Evolutionary conservation across 1,140 invertebrate species (phyloP).

Genomic region (Drosophila parvula): DNA sequence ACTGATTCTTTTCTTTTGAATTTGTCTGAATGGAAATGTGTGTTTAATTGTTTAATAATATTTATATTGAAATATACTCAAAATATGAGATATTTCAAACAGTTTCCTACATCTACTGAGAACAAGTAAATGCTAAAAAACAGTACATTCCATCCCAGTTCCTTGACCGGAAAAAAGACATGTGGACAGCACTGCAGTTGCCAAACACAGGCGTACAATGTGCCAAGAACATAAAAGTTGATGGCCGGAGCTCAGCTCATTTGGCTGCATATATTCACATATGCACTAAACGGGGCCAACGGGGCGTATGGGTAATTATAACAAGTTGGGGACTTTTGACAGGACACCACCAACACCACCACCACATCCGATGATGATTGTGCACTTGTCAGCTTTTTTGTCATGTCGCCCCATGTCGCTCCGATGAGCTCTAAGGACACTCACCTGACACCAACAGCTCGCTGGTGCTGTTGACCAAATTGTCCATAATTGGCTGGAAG

Average conservation of each 20-base stretch:
- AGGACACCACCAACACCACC: conserved; percentile 15
- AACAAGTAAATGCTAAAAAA: not conserved
- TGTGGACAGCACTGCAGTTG: conserved; percentile 6
- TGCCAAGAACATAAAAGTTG: conserved; percentile 67
- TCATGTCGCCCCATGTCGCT: conserved; percentile 15
- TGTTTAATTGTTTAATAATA: not conserved
- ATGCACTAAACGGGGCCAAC: conserved; percentile 41
- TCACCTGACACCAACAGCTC: conserved; percentile 91
- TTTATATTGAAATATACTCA: not conserved
- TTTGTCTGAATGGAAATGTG: not conserved
- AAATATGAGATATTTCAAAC: not conserved
- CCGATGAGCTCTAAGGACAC: conserved; percentile 72
- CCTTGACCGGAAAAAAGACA: conserved; percentile 1
- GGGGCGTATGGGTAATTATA: conserved; percentile 79
- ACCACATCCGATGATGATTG: conserved; percentile 26
- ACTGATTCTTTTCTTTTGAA: not conserved
- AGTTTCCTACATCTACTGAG: not conserved
- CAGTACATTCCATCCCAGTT: not conserved
- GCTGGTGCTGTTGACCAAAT: conserved; percentile 89
- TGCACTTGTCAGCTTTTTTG: conserved; percentile 59
- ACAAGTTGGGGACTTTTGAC: conserved; percentile 59
- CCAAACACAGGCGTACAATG: conserved; percentile 10
- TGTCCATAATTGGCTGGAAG: conserved; percentile 89
- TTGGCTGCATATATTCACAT: conserved; percentile 29
- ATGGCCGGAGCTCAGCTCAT: conserved; percentile 62